phyloP scores from a whole-genome alignment of 30 jellyfish, hydroid and myxozoan species.

The Hydra vulgaris region DNA sequence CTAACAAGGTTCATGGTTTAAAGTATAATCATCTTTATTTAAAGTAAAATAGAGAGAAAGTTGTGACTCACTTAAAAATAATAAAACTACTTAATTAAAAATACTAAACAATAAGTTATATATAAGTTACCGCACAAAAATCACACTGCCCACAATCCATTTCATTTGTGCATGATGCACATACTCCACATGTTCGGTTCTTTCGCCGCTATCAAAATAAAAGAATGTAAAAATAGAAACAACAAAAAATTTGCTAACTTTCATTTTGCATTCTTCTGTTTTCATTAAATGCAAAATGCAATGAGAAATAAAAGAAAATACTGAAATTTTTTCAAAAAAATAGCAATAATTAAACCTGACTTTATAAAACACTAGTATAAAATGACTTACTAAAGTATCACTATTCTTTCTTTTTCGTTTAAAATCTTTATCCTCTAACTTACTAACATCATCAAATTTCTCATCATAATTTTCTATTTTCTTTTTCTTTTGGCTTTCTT shows the following conservation, averaged over 20 bases:
- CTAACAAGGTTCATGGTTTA: too few relatives aligned
- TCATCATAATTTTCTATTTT: not conserved
- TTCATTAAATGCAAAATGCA: not conserved
- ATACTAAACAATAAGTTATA: too few relatives aligned
- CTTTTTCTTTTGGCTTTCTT: not conserved
- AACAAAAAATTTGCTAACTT: not conserved
- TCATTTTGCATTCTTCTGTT: too few relatives aligned
- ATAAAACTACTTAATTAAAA: too few relatives aligned
- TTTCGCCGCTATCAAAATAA: slow-evolving; percentile 38
- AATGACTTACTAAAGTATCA: not conserved
- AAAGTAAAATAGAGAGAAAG: too few relatives aligned
- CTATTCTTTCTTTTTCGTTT: not conserved
- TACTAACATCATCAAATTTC: not conserved
- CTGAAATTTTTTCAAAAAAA: too few relatives aligned
- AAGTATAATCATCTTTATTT: too few relatives aligned
- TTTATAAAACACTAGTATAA: too few relatives aligned
- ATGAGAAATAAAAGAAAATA: not conserved
- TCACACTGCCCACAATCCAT: slow-evolving; percentile 81
- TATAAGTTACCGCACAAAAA: slow-evolving; percentile 59
- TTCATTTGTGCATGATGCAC: slow-evolving; percentile 64
- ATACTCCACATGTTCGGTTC: slow-evolving; percentile 76
- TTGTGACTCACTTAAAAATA: too few relatives aligned
- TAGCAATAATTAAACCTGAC: too few relatives aligned
- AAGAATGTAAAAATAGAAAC: not conserved
- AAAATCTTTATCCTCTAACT: not conserved